Conservation (phyloP, 2,888 invertebrate species). For the Tipula helvola region DNA sequence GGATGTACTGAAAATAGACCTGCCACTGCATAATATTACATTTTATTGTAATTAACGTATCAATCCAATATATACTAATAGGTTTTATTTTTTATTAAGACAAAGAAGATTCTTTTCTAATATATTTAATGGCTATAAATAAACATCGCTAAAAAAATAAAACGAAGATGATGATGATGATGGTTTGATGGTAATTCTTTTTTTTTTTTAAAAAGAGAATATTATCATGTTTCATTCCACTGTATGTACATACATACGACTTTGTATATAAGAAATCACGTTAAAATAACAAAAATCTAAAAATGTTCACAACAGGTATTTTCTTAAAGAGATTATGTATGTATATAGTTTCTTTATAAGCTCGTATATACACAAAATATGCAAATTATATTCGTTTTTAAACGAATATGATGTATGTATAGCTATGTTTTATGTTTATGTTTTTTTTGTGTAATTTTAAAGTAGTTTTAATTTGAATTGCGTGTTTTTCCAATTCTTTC, state of each 20-base stretch:
- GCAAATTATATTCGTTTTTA: background rate
- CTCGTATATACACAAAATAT: background rate
- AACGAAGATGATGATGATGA: background rate
- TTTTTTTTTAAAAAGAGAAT: background rate
- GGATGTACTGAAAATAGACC: too few relatives aligned
- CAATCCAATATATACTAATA: background rate
- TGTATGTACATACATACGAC: background rate
- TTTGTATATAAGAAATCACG: background rate
- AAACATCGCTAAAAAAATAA: background rate
- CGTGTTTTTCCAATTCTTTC: background rate
- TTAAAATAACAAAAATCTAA: background rate
- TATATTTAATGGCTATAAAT: background rate
- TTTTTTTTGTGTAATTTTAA: background rate
- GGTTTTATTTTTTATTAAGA: background rate
- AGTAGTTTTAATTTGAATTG: conserved; percentile 4
- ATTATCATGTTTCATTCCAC: background rate
- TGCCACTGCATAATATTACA: too few relatives aligned
- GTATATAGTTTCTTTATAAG: background rate
- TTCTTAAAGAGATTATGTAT: background rate
- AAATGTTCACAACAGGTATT: background rate
- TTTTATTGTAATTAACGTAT: too few relatives aligned
- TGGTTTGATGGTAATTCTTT: background rate
- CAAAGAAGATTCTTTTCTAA: background rate
- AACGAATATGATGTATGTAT: background rate
- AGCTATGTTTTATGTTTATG: background rate